Evolutionary conservation across 2,888 invertebrate genomes (phyloP).

Genomic region (Sinodicranocentrus sp.): DNA sequence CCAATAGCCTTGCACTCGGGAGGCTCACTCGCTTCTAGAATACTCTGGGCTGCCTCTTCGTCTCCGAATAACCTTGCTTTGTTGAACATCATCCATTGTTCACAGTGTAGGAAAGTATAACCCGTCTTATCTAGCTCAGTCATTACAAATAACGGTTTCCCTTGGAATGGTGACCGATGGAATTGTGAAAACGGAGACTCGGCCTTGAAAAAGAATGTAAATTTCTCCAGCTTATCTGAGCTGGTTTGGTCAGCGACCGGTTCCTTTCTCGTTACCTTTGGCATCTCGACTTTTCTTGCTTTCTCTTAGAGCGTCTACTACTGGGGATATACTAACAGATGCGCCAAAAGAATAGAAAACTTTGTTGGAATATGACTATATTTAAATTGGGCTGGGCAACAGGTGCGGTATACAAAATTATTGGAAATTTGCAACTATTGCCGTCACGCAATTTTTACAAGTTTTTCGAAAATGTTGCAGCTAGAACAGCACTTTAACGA

Average conservation of each 20-base stretch:
- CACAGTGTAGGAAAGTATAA: conserved; percentile 59
- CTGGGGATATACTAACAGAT: neutral
- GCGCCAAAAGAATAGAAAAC: neutral
- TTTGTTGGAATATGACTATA: no score
- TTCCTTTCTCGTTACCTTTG: neutral
- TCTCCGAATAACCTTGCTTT: conserved; percentile 71
- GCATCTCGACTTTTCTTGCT: neutral
- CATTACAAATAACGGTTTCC: conserved; percentile 32
- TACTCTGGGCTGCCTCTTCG: conserved; percentile 47
- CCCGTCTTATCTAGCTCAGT: conserved; percentile 35
- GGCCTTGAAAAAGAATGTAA: conserved; percentile 64
- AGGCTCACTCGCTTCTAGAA: conserved; percentile 37
- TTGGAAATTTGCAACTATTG: no score
- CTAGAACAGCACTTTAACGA: no score
- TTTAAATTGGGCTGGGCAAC: no score
- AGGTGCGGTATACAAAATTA: no score
- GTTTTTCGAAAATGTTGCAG: no score
- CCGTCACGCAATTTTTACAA: no score
- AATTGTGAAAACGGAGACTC: conserved; percentile 70
- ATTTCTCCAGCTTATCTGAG: conserved; percentile 33
- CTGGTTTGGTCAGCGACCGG: neutral
- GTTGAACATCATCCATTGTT: conserved; percentile 74
- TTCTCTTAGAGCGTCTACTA: neutral
- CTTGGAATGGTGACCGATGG: conserved; percentile 55
- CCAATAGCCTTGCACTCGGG: conserved; percentile 61